Base-by-base conservation (phyloP, 2,797 vertebrate species). In the Siniperca undulata region DNA sequence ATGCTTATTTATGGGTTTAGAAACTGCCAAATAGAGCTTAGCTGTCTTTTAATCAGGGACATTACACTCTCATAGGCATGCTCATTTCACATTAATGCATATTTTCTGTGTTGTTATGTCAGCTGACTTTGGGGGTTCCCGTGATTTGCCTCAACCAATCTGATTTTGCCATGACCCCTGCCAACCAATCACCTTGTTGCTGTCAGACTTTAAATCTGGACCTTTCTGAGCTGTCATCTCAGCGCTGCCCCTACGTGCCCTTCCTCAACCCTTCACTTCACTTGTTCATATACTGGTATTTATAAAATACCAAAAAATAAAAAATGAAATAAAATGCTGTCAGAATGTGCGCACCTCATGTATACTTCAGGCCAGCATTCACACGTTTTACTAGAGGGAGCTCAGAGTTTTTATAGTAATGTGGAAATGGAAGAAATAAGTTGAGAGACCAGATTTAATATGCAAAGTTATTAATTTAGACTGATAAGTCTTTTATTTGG, bases 151-250 rank as follows among this genome's bases (percentile, higher is more conserved):
- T 46, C n/a, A 34, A 34, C 48, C 55, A 66, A 46, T 70, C 24
- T 22, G 56, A 74, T 58, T 72, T 34, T 0, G 7, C 50, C 34
- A 12, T 55, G 74, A 83, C 69, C 79, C 44, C 81, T 62, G 62
- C 36, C 78, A 65, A 52, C 73, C 70, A 74, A 52, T 78, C 60
- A 56, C 48, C 13, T n/a, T 58, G 81, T 74, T 67, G 59, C 78
- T 72, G 75, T 87, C 74, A 77, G 36, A 59, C 24, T 60, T 22
- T 17, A 72, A 78, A 72, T 77, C 50, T 20, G 70, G 30, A 67
- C 56, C 50, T 62, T 48, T 77, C 68, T 20, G 34, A 4, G 24
- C 68, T 52, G 82, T 79, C 70, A 66, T 38, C 30, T 53, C 27
- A 64, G 13, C 7, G 1, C 42, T 74, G 61, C 14, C 65, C 64